These are phyloP conservation scores for Pyrgilauda ruficollis DNA, from an alignment of 2,113 vertebrate species.

Conservation along the genomic window DNA sequence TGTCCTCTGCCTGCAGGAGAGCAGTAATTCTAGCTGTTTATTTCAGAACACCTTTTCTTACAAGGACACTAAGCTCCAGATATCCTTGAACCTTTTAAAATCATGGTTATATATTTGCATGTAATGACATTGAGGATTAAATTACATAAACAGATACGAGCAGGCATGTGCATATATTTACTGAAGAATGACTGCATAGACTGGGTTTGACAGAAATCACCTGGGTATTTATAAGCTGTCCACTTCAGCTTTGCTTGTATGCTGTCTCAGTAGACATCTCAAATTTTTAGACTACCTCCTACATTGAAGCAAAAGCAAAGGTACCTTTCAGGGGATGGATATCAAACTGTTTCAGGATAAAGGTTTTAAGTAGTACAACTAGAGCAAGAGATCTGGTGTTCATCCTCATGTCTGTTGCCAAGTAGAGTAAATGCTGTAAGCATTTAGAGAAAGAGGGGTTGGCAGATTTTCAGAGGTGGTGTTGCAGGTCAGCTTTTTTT, in stretches of 20 bases:
- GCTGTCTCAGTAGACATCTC: not conserved
- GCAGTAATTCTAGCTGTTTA: not conserved
- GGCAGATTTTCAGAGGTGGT: not conserved
- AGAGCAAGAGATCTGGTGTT: not conserved
- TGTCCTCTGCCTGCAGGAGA: not conserved
- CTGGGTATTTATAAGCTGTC: not conserved
- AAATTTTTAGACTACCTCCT: not conserved
- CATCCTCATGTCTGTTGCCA: not conserved
- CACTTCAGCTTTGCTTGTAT: not conserved
- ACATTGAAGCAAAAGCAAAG: not conserved
- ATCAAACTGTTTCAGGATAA: not conserved
- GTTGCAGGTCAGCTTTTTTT: not conserved
- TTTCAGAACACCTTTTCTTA: not conserved
- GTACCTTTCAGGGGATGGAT: not conserved
- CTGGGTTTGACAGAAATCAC: not conserved
- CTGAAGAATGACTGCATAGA: not conserved
- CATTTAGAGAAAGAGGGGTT: not conserved
- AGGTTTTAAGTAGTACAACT: not conserved
- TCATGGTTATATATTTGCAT: not conserved
- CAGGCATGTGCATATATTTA: not conserved
- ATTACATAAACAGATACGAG: not conserved
- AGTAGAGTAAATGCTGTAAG: not conserved
- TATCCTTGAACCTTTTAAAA: not conserved
- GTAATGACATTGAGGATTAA: not conserved
- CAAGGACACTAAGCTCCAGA: not conserved